Evolutionary conservation across 2,797 vertebrate species (phyloP).

Genomic region (Natrix natrix): DNA sequence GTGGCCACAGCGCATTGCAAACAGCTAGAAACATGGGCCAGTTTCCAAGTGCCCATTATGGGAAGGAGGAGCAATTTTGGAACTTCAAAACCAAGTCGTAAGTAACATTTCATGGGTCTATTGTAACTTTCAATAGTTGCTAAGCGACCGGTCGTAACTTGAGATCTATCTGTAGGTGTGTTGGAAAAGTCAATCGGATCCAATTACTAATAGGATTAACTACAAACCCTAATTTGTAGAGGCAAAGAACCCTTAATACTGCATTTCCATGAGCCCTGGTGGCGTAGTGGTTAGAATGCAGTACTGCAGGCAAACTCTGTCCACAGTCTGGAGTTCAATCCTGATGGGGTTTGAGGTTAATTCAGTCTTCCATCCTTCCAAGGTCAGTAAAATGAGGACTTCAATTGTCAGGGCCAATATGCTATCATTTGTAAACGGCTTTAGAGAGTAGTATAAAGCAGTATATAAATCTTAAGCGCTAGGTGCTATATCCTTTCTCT

Average conservation of each 20-base stretch:
- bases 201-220: conserved; percentile 12
- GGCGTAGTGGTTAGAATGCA: background rate
- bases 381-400: background rate
- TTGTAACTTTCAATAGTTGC: background rate
- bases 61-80: background rate
- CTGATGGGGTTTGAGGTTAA: background rate
- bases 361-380: background rate
- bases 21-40: background rate
- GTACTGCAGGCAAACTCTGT: background rate
- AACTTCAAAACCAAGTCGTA: background rate
- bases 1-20: background rate
- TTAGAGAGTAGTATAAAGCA: background rate
- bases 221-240: conserved; percentile 24
- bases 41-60: background rate
- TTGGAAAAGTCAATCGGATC: background rate
- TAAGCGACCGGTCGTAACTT: background rate
- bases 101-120: background rate
- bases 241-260: background rate
- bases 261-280: background rate
- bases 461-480: background rate
- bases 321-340: too few species aligned
- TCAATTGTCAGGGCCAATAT: background rate
- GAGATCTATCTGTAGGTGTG: background rate
- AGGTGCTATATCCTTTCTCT: background rate
- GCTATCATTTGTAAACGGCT: background rate